phyloP scores from a whole-genome alignment of 2,888 invertebrate genomes.

The Metallyticus violacea region DNA sequence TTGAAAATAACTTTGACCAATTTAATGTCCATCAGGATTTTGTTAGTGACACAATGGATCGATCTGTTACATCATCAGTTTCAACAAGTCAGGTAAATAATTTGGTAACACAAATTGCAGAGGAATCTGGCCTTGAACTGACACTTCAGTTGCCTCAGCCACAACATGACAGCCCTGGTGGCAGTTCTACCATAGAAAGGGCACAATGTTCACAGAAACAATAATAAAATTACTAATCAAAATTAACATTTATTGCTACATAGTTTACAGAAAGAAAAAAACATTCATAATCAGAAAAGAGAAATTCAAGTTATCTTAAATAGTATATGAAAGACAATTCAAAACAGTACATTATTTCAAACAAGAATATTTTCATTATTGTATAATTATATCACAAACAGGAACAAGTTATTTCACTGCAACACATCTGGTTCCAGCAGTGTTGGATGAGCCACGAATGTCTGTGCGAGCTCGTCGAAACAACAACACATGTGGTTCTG shows the following conservation, averaged over 20 bases:
- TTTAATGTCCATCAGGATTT: constrained; percentile 97
- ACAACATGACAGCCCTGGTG: neutral
- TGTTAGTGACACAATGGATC: constrained; percentile 98
- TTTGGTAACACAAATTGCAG: constrained; percentile 94
- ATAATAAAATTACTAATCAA: no score
- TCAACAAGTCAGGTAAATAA: constrained; percentile 95
- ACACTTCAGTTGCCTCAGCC: constrained; percentile 79
- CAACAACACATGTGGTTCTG: constrained; percentile 81
- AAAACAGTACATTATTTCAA: neutral
- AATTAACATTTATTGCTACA: neutral
- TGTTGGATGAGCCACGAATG: neutral
- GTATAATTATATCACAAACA: neutral
- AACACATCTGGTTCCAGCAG: neutral
- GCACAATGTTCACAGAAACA: neutral
- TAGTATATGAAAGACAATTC: neutral
- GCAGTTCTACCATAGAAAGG: neutral
- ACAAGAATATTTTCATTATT: neutral
- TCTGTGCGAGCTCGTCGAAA: constrained; percentile 60
- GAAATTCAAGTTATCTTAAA: neutral
- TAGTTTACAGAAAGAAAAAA: no score
- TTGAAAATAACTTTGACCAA: constrained; percentile 98
- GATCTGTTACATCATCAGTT: constrained; percentile 93
- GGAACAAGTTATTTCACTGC: neutral
- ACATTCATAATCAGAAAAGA: neutral
- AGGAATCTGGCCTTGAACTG: constrained; percentile 98